Base-by-base conservation (phyloP, 2,113 vertebrate species). In the Varanus komodoensis region DNA sequence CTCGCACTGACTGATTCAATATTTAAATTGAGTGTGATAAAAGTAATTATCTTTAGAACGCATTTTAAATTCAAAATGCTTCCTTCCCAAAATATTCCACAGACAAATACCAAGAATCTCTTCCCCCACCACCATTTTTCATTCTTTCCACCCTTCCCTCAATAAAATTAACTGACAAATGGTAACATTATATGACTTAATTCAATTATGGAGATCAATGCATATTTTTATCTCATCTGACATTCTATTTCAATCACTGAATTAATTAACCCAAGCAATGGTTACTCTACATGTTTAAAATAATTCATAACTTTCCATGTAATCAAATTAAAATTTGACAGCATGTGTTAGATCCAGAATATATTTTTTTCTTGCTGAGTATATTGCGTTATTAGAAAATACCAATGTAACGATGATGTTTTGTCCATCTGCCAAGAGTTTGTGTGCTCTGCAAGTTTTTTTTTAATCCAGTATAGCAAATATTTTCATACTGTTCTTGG, bases 151-250 rank as follows among this genome's bases (percentile, higher is more conserved):
- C 38, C 81, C 69, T 91, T 78, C 57, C 73, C 48, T 78, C 48
- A 48, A 71, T 29, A 84, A 64, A 79, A 91, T 88, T 87, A 68
- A 75, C 21, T 54, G 69, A n/a, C 67, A 86, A 82, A 86, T 86
- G 27, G 79, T 84, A 61, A 88, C 48, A 61, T 80, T 86, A 77
- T 61, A 61, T 77, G 32, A n/a, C 50, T 86, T 92, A 80, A 78
- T 61, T 89, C 52, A 83, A 83, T 92, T 68, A 89, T 54, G 50
- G 75, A 68, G 34, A 86, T 86, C 57, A 86, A 68, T 92, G 57
- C 48, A n/a, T 86, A 77, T 89, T 68, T 52, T 69, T 82, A 87
- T 68, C 61, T 85, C 84, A 54, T 86, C 69, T 82, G 71, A 54
- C 50, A 89, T 92, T 77, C 79, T 71, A 34, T 89, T 89, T 77